Conservation (phyloP, 2,797 vertebrate genomes). For the Atherinosoma microstoma region DNA sequence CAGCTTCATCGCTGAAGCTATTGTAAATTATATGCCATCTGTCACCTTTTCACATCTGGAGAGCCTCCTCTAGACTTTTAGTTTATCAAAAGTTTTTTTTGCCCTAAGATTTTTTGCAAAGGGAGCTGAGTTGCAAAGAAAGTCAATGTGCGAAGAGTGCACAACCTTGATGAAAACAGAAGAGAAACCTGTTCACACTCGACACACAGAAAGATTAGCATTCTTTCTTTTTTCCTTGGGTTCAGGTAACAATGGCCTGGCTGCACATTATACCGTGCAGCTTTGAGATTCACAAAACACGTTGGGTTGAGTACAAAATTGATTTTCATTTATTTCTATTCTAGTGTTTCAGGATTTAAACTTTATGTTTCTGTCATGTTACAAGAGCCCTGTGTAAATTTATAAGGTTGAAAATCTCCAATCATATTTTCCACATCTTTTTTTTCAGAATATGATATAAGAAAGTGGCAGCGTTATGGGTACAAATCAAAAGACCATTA, state of each 20-base stretch:
- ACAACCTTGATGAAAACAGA: slow-evolving; percentile 31
- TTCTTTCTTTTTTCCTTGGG: slow-evolving; percentile 15
- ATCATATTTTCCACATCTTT: background rate
- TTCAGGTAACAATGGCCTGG: slow-evolving; percentile 6
- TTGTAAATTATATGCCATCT: background rate
- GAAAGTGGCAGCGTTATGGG: background rate
- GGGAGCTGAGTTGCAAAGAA: slow-evolving; percentile 4
- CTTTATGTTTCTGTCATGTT: background rate
- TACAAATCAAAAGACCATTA: background rate
- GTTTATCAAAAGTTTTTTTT: background rate
- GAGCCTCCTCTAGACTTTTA: background rate
- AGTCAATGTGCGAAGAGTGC: slow-evolving; percentile 1
- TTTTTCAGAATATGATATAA: background rate
- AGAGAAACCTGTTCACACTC: slow-evolving; percentile 29
- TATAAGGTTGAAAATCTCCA: background rate
- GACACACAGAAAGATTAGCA: slow-evolving; percentile 22
- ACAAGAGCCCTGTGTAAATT: background rate
- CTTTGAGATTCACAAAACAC: background rate
- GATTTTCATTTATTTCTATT: no score
- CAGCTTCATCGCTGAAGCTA: no score
- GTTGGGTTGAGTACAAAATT: no score
- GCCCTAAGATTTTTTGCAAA: background rate
- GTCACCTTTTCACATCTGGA: background rate
- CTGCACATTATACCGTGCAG: background rate
- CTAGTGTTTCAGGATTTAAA: background rate